phyloP scores from a whole-genome alignment of 2,888 invertebrate genomes.

The Hemithea aestivaria region DNA sequence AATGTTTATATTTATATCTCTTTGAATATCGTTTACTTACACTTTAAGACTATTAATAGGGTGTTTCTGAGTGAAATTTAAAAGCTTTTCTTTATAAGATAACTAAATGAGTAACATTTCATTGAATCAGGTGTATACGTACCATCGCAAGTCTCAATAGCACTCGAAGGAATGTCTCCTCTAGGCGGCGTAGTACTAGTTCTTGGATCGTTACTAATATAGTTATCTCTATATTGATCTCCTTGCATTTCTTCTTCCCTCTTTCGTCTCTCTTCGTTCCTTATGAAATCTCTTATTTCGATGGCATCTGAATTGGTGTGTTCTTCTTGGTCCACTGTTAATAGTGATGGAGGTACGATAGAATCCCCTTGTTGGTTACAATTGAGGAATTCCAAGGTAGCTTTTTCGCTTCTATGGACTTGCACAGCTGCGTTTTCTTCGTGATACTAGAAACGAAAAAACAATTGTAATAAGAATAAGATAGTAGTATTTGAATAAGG shows the following conservation, averaged over 20 bases:
- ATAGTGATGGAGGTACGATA: slow-evolving; percentile 45
- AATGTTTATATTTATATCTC: no score
- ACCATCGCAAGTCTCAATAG: slow-evolving; percentile 71
- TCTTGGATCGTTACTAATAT: slow-evolving; percentile 20
- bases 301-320: slow-evolving; percentile 42
- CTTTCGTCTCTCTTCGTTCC: slow-evolving; percentile 53
- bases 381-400: slow-evolving; percentile 70
- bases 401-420: slow-evolving; percentile 69
- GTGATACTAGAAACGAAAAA: slow-evolving; percentile 64
- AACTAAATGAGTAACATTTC: slow-evolving; percentile 3
- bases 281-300: slow-evolving; percentile 60
- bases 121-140: no score
- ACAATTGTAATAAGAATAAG: no score
- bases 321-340: slow-evolving; percentile 40
- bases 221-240: slow-evolving; percentile 56
- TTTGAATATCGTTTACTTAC: no score
- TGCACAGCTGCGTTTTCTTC: slow-evolving; percentile 79
- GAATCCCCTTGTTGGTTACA: slow-evolving; percentile 55
- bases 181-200: slow-evolving; percentile 40
- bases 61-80: no score
- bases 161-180: slow-evolving; percentile 66
- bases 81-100: no score
- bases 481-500: no score
- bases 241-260: slow-evolving; percentile 65
- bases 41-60: no score